Percentiles rank a stretch among this genome's conserved stretches.
These are phyloP conservation scores for Procavia capensis DNA, from an alignment of 2,113 vertebrate genomes.

Conservation along the genomic window DNA sequence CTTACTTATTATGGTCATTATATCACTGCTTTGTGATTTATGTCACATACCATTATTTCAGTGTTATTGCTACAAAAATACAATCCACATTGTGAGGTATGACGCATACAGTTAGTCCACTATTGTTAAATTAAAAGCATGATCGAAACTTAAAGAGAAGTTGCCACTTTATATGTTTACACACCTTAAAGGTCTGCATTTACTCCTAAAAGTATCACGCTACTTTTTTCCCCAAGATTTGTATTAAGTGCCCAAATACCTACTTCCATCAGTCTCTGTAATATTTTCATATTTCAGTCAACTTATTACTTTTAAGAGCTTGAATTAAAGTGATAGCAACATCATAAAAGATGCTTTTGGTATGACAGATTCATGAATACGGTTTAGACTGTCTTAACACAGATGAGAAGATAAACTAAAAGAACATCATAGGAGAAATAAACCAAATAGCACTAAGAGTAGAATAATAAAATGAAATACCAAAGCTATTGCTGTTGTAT, in stretches of 20 bases:
- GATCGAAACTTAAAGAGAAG: not conserved
- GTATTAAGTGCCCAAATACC: not conserved
- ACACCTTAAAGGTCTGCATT: not conserved
- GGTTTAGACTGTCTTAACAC: not conserved
- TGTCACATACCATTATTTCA: not conserved
- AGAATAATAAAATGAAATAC: too few relatives aligned
- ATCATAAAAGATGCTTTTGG: not conserved
- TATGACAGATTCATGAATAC: not conserved
- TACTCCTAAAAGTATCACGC: not conserved
- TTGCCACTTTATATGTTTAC: not conserved
- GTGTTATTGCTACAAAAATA: not conserved
- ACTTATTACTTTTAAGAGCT: not conserved
- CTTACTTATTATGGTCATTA: not conserved
- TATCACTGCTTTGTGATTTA: not conserved
- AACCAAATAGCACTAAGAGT: not conserved
- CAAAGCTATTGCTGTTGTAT: too few relatives aligned
- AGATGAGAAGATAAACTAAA: not conserved
- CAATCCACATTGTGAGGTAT: not conserved
- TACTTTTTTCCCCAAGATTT: not conserved
- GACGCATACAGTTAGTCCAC: not conserved
- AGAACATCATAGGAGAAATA: not conserved
- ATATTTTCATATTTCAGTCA: not conserved
- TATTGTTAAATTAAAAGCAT: not conserved
- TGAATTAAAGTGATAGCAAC: not conserved
- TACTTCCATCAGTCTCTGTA: not conserved